phyloP scores from a whole-genome alignment of 2,888 invertebrate species.

The Drosophila atripex region DNA sequence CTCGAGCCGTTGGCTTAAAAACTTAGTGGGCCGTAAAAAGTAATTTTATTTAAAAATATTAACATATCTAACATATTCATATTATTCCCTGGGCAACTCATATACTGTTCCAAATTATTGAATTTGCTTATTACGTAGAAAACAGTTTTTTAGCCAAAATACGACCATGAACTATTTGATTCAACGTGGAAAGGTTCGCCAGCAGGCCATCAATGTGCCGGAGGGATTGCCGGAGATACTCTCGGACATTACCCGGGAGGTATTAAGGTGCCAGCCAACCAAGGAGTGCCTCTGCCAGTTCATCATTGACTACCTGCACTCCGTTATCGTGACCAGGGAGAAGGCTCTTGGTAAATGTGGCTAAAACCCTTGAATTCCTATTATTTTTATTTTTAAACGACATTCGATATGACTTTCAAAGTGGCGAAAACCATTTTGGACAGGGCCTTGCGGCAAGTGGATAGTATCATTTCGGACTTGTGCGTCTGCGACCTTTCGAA shows the following conservation, averaged over 20 bases:
- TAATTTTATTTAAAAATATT: background rate
- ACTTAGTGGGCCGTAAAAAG: background rate
- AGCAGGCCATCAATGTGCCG: constrained; percentile 84
- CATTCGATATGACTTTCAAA: constrained; percentile 20
- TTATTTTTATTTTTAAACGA: too few species aligned
- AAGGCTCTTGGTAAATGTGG: constrained; percentile 74
- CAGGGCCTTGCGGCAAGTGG: constrained; percentile 76
- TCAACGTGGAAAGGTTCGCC: constrained; percentile 77
- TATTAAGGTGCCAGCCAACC: constrained; percentile 88
- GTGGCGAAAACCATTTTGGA: constrained; percentile 78
- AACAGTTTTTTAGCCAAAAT: background rate
- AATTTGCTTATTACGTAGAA: constrained; percentile 12
- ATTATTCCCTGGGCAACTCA: background rate
- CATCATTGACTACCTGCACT: constrained; percentile 88
- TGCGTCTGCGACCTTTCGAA: constrained; percentile 77
- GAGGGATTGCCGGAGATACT: constrained; percentile 89
- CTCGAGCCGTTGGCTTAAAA: too few species aligned
- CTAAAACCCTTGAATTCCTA: too few species aligned
- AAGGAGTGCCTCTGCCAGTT: constrained; percentile 86
- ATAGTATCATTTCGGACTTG: constrained; percentile 77
- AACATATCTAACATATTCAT: background rate
- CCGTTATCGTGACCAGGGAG: constrained; percentile 87
- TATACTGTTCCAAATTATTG: constrained; percentile 42
- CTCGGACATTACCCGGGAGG: constrained; percentile 90
- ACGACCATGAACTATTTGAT: constrained; percentile 79